These are phyloP conservation scores for Sphaeridia pumilis DNA, from an alignment of 2,888 invertebrate species.

Conservation along the genomic window DNA sequence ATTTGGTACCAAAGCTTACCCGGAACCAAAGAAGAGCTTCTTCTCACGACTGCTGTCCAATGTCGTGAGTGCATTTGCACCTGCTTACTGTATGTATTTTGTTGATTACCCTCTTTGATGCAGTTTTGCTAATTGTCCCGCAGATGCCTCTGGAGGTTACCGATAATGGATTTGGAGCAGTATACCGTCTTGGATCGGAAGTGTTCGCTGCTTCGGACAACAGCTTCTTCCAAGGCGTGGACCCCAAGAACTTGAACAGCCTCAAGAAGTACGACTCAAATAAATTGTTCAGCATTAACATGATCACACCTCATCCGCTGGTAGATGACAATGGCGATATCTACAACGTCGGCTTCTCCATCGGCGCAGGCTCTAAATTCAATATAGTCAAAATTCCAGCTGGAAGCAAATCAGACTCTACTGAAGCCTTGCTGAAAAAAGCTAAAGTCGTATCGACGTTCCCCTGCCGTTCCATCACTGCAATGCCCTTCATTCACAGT, in stretches of 20 bases:
- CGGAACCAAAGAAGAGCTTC: conserved; percentile 11
- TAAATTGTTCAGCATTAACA: conserved; percentile 12
- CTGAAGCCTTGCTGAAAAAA: conserved; percentile 6
- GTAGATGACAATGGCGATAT: conserved; percentile 9
- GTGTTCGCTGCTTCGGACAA: conserved; percentile 13
- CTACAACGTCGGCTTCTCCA: conserved; percentile 9
- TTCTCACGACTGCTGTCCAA: conserved; percentile 10
- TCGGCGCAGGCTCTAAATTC: conserved; percentile 13
- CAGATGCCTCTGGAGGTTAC: conserved; percentile 11
- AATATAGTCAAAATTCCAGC: conserved; percentile 7
- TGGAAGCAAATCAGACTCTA: background rate
- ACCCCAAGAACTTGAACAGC: conserved; percentile 27
- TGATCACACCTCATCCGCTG: conserved; percentile 13
- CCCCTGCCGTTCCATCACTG: conserved; percentile 8
- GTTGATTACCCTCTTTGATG: background rate
- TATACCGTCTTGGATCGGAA: conserved; percentile 6
- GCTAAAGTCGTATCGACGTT: conserved; percentile 14
- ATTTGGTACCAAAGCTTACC: conserved; percentile 27
- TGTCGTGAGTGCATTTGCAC: conserved; percentile 10
- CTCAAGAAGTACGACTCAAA: conserved; percentile 12
- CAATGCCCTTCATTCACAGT: conserved; percentile 39
- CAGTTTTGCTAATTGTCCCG: no score
- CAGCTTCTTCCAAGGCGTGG: conserved; percentile 23
- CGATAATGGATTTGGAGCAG: conserved; percentile 10
- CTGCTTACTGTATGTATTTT: background rate